phyloP scores from a whole-genome alignment of 2,888 invertebrate genomes.

The Terebella lapidaria region DNA sequence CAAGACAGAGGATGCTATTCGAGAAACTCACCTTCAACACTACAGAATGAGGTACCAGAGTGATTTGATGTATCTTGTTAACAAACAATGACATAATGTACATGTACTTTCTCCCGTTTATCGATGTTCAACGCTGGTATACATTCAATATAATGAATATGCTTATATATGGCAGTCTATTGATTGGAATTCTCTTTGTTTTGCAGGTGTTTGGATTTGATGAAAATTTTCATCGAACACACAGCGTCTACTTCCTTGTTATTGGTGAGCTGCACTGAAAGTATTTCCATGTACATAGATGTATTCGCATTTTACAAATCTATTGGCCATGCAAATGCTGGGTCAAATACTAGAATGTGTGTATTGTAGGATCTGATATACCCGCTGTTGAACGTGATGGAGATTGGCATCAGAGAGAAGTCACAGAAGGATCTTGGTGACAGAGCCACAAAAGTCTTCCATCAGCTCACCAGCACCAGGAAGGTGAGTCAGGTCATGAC shows the following conservation, averaged over 20 bases:
- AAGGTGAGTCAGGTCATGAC: conserved; percentile 27
- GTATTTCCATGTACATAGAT: neutral
- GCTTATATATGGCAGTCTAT: too few species aligned
- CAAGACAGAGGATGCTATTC: conserved; percentile 24
- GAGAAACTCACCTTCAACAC: conserved; percentile 27
- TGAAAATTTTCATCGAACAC: too few species aligned
- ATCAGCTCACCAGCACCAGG: conserved; percentile 27
- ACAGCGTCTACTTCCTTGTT: too few species aligned
- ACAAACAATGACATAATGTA: neutral
- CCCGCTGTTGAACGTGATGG: conserved; percentile 32
- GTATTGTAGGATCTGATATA: conserved; percentile 35
- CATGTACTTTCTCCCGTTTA: too few species aligned
- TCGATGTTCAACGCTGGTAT: too few species aligned
- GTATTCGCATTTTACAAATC: too few species aligned
- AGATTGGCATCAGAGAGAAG: conserved; percentile 26
- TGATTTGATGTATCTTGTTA: conserved; percentile 11
- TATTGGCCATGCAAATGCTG: too few species aligned
- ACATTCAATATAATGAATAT: too few species aligned
- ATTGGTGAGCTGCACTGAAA: neutral
- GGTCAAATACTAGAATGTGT: too few species aligned
- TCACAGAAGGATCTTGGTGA: conserved; percentile 27
- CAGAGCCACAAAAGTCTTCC: conserved; percentile 27
- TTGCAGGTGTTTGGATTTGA: too few species aligned
- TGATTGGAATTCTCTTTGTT: too few species aligned
- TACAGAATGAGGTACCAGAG: conserved; percentile 26